Base-by-base conservation (phyloP, 1,140 invertebrate genomes). In the Leptonema lineaticorne region DNA sequence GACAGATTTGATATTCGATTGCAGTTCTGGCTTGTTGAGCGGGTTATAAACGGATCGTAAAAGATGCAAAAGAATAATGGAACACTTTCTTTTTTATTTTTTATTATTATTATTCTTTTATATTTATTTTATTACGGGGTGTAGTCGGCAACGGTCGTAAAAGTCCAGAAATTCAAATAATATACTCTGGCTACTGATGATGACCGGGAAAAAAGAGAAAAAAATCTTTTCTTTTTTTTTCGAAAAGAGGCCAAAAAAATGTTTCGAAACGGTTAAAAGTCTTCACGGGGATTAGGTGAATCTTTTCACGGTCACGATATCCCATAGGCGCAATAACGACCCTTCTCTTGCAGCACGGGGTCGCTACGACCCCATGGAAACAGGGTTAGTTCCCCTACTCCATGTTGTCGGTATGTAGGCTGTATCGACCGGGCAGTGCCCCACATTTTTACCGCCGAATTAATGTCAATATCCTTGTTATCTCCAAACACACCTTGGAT, bases 391-490 rank as follows among this genome's bases (percentile, higher is more conserved):
- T 45, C 62, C 50, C 26, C 29, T 62, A 11, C 50, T 53, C 18
- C 37, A 45, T 9, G 16, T 16, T 45, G n/a, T 20, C 11, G 9
- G 29, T 64, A 64, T 64, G 62, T 64, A 64, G 59, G 57, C 62
- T 41, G 48, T 69, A 69, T 69, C 67, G 67, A 69, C 67, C 67
- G 48, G 50, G 20, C 46, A 59, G 9, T 69, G 67, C 46, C 67
- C 67, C 50, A 69, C 67, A 69, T 69, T 69, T 69, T 69, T 69
- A 60, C 60, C 46, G 18, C 50, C 50, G 50, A 53, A 53, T 53
- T 69, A 63, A 69, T 69, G 67, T 69, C 67, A 69, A 69, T 69
- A 69, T 69, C 67, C 62, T 64, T 69, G 67, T 69, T 56, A 68
- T 68, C 67, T 68, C 67, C 18, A 22, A 24, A 24, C 28, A 22